A percentile compares a stretch with the other conserved stretches of the same genome.
These are phyloP conservation scores for Drosophila fuyamai DNA, from an alignment of 1,140 invertebrate species.

Conservation along the genomic window DNA sequence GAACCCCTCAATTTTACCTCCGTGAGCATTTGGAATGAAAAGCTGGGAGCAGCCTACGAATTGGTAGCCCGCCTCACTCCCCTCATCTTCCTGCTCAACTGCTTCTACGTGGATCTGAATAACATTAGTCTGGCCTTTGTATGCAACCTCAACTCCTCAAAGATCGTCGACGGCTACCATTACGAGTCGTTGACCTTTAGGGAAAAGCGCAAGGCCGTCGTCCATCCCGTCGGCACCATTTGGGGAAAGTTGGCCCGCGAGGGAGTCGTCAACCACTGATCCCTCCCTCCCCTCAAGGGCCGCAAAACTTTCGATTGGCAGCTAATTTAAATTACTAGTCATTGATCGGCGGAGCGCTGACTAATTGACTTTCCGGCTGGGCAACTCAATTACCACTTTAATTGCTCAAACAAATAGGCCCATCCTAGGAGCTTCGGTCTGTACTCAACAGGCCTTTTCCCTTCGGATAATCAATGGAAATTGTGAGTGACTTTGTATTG, in stretches of 20 bases:
- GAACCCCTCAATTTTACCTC: constrained; percentile 53
- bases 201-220: constrained; percentile 53
- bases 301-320: constrained; percentile 2
- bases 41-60: constrained; percentile 69
- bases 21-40: constrained; percentile 75
- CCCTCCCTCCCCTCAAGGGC: not conserved
- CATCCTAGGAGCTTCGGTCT: constrained; percentile 12
- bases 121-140: constrained; percentile 17
- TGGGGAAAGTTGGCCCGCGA: constrained; percentile 29
- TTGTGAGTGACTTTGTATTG: constrained; percentile 29
- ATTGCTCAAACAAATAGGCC: constrained; percentile 27
- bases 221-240: constrained; percentile 69
- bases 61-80: constrained; percentile 40
- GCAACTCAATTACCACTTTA: constrained; percentile 57
- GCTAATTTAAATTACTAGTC: constrained; percentile 36
- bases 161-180: constrained; percentile 62
- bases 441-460: constrained; percentile 27
- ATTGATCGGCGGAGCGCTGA: constrained; percentile 22
- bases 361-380: constrained; percentile 58
- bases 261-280: not conserved
- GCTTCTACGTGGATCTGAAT: constrained; percentile 52
- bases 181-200: constrained; percentile 61
- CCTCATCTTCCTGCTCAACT: constrained; percentile 62
- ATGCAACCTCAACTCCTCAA: constrained; percentile 12
- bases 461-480: constrained; percentile 29